phyloP scores from a whole-genome alignment of 2,888 invertebrate genomes.

The Endotricha flammealis region DNA sequence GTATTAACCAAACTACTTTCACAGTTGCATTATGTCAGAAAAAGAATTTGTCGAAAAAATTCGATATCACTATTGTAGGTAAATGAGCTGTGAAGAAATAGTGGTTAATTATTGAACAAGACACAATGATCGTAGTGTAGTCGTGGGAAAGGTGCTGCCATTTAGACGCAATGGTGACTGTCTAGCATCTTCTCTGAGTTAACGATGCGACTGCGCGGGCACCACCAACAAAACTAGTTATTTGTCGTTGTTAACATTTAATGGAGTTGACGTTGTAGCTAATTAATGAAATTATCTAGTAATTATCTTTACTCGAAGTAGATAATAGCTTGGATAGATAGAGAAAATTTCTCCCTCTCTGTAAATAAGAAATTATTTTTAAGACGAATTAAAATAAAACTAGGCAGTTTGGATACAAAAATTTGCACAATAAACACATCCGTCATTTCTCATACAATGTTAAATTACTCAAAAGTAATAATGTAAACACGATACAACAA shows the following conservation, averaged over 20 bases:
- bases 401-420: too few relatives aligned
- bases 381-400: too few relatives aligned
- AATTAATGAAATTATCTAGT: too few relatives aligned
- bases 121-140: conserved; percentile 43
- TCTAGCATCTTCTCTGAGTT: conserved; percentile 43
- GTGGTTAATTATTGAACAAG: conserved; percentile 51
- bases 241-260: too few relatives aligned
- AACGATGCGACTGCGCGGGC: conserved; percentile 24
- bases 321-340: too few relatives aligned
- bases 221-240: neutral
- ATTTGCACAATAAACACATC: too few relatives aligned
- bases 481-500: neutral
- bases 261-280: too few relatives aligned
- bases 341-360: too few relatives aligned
- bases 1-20: neutral
- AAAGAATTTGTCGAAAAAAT: neutral
- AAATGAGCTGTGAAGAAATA: conserved; percentile 7
- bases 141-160: conserved; percentile 59
- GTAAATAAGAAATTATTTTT: too few relatives aligned
- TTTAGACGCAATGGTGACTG: conserved; percentile 32
- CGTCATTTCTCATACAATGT: too few relatives aligned
- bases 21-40: neutral
- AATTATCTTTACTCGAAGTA: too few relatives aligned
- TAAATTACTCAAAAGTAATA: neutral
- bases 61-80: conserved; percentile 6